Evolutionary conservation across 1,140 invertebrate genomes (phyloP).

Genomic region (Trichonephila clavipes): DNA sequence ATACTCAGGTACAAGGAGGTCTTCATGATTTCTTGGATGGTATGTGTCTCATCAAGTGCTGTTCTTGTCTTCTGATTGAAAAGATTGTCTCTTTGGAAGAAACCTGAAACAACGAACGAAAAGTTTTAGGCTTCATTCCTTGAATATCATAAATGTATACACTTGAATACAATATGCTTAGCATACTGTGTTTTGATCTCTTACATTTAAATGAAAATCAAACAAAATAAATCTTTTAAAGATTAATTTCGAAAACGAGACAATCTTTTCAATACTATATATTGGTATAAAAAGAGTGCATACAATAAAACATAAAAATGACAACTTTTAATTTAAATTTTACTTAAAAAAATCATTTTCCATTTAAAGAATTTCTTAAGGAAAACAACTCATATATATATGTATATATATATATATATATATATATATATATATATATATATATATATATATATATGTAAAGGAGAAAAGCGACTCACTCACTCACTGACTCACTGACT

Average conservation of each 20-base stretch:
- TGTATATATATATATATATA: too few relatives aligned
- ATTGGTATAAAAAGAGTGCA: too few relatives aligned
- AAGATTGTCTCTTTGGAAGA: constrained; percentile 72
- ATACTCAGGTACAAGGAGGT: background rate
- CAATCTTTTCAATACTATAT: constrained; percentile 59
- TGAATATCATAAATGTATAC: constrained; percentile 11
- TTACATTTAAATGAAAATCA: background rate
- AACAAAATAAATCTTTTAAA: background rate
- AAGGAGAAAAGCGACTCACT: too few relatives aligned
- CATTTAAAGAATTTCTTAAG: too few relatives aligned
- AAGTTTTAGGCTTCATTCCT: constrained; percentile 71
- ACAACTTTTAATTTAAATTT: too few relatives aligned
- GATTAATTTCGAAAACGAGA: constrained; percentile 25
- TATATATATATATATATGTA: too few relatives aligned
- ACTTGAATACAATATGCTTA: background rate
- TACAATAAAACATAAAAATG: too few relatives aligned
- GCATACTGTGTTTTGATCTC: background rate
- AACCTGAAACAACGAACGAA: constrained; percentile 75
- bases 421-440: too few relatives aligned
- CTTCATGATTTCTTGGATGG: background rate
- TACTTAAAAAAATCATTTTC: too few relatives aligned
- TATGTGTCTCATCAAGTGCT: constrained; percentile 24
- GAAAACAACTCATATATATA: too few relatives aligned
- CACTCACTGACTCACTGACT: too few relatives aligned
- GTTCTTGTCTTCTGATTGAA: constrained; percentile 44